Conservation (phyloP, 2,888 invertebrate genomes). For the Pecten maximus region DNA sequence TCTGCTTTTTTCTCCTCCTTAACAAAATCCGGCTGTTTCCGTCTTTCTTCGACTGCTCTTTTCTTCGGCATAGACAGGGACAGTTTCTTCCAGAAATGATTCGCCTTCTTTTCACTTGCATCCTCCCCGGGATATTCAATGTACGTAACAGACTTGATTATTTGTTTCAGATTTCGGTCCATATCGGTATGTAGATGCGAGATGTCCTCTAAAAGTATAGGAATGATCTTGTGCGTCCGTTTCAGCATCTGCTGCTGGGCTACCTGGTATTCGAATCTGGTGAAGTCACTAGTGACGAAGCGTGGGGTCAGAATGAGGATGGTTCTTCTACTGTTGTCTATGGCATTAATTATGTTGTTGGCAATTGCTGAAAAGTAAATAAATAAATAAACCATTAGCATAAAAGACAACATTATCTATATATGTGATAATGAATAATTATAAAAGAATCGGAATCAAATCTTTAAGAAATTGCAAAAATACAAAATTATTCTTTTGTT, state of each 20-base stretch:
- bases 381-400: no score
- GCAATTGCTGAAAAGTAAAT: slow-evolving; percentile 68
- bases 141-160: slow-evolving; percentile 71
- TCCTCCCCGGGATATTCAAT: slow-evolving; percentile 67
- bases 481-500: no score
- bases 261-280: slow-evolving; percentile 73
- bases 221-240: slow-evolving; percentile 73
- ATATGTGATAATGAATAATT: no score
- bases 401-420: no score
- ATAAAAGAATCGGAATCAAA: no score
- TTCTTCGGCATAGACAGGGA: slow-evolving; percentile 72
- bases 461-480: no score
- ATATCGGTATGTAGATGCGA: slow-evolving; percentile 53
- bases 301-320: slow-evolving; percentile 71
- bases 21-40: background rate
- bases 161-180: slow-evolving; percentile 67
- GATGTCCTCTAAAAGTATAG: slow-evolving; percentile 71
- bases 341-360: slow-evolving; percentile 74
- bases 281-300: slow-evolving; percentile 73
- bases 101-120: slow-evolving; percentile 50
- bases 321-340: slow-evolving; percentile 72
- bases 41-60: slow-evolving; percentile 47
- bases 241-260: slow-evolving; percentile 76
- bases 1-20: background rate
- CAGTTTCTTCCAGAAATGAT: slow-evolving; percentile 72